These are phyloP conservation scores for Bufo gargarizans DNA, from an alignment of 2,113 vertebrate genomes.

Conservation along the genomic window DNA sequence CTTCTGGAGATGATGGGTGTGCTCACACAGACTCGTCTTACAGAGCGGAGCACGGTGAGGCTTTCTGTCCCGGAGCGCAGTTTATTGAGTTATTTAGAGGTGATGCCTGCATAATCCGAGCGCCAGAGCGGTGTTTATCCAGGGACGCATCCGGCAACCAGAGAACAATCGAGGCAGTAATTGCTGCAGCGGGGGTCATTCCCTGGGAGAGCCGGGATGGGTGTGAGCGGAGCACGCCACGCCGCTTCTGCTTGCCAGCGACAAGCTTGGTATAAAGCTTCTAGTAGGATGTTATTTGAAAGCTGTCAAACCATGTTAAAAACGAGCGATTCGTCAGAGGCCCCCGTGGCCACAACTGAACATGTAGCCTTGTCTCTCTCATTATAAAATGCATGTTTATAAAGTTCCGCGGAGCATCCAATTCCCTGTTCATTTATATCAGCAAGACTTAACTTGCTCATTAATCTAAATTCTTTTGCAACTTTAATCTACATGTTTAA, in stretches of 20 bases:
- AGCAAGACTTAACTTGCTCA: constrained; percentile 87
- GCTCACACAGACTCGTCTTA: too few species aligned
- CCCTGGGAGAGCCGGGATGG: constrained; percentile 76
- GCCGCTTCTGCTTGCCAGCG: constrained; percentile 76
- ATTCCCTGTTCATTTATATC: constrained; percentile 87
- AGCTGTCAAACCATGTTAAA: constrained; percentile 87
- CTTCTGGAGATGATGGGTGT: too few species aligned
- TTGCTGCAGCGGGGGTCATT: constrained; percentile 82
- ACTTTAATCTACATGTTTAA: constrained; percentile 96
- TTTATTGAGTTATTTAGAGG: constrained; percentile 63
- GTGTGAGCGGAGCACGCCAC: constrained; percentile 76
- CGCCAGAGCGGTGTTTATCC: constrained; percentile 79
- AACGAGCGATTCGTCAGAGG: constrained; percentile 77
- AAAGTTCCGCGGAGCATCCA: constrained; percentile 83
- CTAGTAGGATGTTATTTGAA: constrained; percentile 82
- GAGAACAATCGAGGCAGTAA: constrained; percentile 83
- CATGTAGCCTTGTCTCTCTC: constrained; percentile 85
- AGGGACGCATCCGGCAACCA: constrained; percentile 77
- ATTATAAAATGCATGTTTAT: constrained; percentile 87
- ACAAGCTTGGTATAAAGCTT: constrained; percentile 79
- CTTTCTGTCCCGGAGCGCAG: background rate
- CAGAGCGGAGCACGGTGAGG: background rate
- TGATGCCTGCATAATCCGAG: constrained; percentile 75
- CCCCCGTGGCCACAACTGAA: constrained; percentile 80
- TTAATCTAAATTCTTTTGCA: constrained; percentile 92